Evolutionary conservation across 2,113 vertebrate genomes (phyloP), one percentile per base, ranked within the genome.

Genomic region (Corythoichthys haematopterus): DNA sequence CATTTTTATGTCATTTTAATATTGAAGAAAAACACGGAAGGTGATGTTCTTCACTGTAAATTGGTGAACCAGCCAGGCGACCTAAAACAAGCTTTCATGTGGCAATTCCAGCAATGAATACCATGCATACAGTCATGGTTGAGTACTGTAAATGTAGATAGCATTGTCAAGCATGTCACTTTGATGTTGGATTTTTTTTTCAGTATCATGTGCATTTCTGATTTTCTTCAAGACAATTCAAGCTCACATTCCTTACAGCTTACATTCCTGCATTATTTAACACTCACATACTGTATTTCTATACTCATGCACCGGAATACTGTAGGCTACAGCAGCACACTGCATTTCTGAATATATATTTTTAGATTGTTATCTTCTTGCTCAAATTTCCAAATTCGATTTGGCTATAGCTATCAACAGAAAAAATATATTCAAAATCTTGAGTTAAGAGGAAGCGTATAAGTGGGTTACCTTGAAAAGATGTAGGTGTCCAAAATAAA

Each of bases 391-490:
- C 48, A 62, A 38, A 65, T 61, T 35, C 68, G 65, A 53, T 74
- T 77, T 15, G 20, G 69, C 45, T 28, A 43, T 3, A 66, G 61
- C 47, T 56, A 66, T 80, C 3, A n/a, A 61, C 58, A 61, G 8
- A 43, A 61, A 38, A 61, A 10, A 60, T 16, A 60, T 59, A 58
- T 38, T 20, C 38, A 40, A 43, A 60, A 9, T 15, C 37, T 40
- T 15, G n/a, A 48, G 35, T 74, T 3, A 20, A 13, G 60, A 62
- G 43, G 72, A 14, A 74, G 64, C 43, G 73, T 67, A 61, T 20
- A 69, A 43, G 40, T 8, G 9, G 11, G 62, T 78, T 85, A 84
- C 85, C 87, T 84, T 79, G 68, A 72, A 71, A 5, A 51, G 40
- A n/a, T 53, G 37, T 58, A 20, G 14, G 62, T 53, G 72, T 70